Evolutionary conservation across 1,140 invertebrate species (phyloP).

Genomic region (Liolophura sinensis): DNA sequence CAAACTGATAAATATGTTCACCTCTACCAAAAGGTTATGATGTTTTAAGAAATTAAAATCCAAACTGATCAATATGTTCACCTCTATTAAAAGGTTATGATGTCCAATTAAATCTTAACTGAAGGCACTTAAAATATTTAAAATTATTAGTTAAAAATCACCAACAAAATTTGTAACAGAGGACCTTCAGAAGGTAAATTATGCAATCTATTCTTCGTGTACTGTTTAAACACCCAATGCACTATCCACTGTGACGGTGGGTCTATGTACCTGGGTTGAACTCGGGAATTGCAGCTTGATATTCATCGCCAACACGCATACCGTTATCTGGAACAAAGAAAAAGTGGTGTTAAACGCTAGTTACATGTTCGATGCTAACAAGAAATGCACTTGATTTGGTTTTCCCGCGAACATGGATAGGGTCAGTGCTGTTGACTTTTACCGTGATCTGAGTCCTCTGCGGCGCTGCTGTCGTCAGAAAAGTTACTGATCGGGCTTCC

Average conservation of each 20-base stretch:
- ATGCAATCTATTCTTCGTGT: not conserved
- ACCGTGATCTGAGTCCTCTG: constrained; percentile 54
- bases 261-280: constrained; percentile 64
- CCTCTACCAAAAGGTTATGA: no score
- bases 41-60: no score
- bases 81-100: no score
- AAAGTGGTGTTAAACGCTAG: not conserved
- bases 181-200: no score
- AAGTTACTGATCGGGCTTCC: constrained; percentile 85
- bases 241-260: not conserved
- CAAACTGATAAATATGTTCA: no score
- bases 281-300: constrained; percentile 88
- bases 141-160: no score
- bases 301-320: constrained; percentile 91
- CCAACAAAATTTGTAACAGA: no score
- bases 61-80: no score
- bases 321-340: constrained; percentile 73
- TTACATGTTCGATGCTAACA: not conserved
- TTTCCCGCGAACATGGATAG: not conserved
- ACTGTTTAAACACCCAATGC: constrained; percentile 8
- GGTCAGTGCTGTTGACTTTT: constrained; percentile 5
- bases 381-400: not conserved
- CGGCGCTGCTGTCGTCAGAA: constrained; percentile 64
- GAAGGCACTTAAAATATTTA: no score
- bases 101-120: no score